phyloP scores from a whole-genome alignment of 2,888 invertebrate species.

The Geotrupes spiniger region DNA sequence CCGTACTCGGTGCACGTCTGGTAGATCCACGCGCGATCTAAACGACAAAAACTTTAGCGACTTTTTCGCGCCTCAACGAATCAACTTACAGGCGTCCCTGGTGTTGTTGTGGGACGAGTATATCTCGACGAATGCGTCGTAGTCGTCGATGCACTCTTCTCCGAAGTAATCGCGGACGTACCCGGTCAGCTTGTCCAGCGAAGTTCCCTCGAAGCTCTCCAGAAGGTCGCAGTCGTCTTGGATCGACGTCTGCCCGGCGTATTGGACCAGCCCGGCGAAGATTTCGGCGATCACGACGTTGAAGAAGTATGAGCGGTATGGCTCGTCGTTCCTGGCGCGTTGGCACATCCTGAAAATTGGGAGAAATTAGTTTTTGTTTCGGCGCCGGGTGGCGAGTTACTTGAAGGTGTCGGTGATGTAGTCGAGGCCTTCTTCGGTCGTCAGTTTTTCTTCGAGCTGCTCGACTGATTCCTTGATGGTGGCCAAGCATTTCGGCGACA shows the following conservation, averaged over 20 bases:
- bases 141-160: constrained; percentile 23
- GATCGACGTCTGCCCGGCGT: constrained; percentile 23
- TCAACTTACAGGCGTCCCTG: constrained; percentile 14
- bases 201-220: constrained; percentile 7
- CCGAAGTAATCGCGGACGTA: constrained; percentile 19
- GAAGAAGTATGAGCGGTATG: constrained; percentile 26
- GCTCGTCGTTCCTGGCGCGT: constrained; percentile 36
- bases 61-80: neutral
- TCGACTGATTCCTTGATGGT: constrained; percentile 49
- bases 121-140: constrained; percentile 21
- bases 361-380: neutral
- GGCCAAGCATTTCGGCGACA: constrained; percentile 46
- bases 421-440: constrained; percentile 38
- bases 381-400: constrained; percentile 38
- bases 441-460: constrained; percentile 41
- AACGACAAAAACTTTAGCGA: constrained; percentile 3
- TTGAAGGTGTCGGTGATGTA: constrained; percentile 50
- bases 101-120: constrained; percentile 13
- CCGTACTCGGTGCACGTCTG: constrained; percentile 87
- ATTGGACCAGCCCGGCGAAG: constrained; percentile 28
- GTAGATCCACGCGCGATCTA: constrained; percentile 69
- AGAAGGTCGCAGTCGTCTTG: constrained; percentile 22
- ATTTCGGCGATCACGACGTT: constrained; percentile 21
- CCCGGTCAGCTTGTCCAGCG: constrained; percentile 24
- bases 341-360: constrained; percentile 48